These are phyloP conservation scores for Schizopygopsis pylzovi DNA, from an alignment of 2,797 vertebrate species.

Conservation along the genomic window DNA sequence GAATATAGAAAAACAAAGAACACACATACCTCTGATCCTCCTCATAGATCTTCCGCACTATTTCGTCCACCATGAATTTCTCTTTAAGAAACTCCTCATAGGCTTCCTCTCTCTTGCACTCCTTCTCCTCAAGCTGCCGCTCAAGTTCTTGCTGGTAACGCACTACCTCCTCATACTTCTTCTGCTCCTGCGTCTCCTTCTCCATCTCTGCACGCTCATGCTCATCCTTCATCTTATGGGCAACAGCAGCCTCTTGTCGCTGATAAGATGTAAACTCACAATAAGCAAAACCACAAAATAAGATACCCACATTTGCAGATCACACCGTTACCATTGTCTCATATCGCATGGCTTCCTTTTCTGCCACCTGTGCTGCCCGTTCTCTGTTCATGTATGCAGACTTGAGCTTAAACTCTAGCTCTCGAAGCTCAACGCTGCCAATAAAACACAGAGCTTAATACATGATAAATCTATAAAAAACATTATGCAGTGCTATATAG, in stretches of 20 bases:
- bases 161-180: slow-evolving; percentile 73
- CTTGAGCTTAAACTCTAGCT: slow-evolving; percentile 88
- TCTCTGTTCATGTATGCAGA: slow-evolving; percentile 90
- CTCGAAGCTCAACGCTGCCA: slow-evolving; percentile 86
- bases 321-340: slow-evolving; percentile 83
- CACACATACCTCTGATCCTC: slow-evolving; percentile 85
- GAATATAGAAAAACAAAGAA: background rate
- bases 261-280: slow-evolving; percentile 60
- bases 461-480: background rate
- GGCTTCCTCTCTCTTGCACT: slow-evolving; percentile 82
- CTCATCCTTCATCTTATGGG: slow-evolving; percentile 80
- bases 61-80: slow-evolving; percentile 91
- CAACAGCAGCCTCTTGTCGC: slow-evolving; percentile 83
- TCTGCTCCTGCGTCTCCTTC: slow-evolving; percentile 75
- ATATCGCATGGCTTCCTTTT: slow-evolving; percentile 82
- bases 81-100: slow-evolving; percentile 92
- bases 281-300: background rate
- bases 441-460: slow-evolving; percentile 6
- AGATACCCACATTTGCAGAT: slow-evolving; percentile 24
- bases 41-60: slow-evolving; percentile 91
- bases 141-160: slow-evolving; percentile 84
- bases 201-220: slow-evolving; percentile 71
- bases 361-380: slow-evolving; percentile 88
- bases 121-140: slow-evolving; percentile 87
- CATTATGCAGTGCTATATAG: background rate